Conservation (phyloP, 2,888 invertebrate genomes). For the Microctonus brassicae region DNA sequence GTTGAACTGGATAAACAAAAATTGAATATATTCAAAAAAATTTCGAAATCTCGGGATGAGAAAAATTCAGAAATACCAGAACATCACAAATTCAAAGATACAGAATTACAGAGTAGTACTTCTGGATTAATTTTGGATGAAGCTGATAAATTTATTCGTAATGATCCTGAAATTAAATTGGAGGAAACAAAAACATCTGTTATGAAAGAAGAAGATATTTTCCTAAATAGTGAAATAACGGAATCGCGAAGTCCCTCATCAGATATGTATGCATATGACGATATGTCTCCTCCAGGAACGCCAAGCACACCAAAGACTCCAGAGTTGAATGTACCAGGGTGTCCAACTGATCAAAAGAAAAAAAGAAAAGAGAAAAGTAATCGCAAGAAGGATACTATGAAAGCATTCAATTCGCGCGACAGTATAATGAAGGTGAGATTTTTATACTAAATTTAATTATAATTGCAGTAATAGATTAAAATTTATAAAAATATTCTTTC, state of each 20-base stretch:
- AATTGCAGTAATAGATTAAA: too few relatives aligned
- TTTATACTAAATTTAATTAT: background rate
- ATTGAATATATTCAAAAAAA: conserved; percentile 89
- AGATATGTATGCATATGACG: conserved; percentile 68
- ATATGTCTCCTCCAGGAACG: conserved; percentile 72
- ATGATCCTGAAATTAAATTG: conserved; percentile 49
- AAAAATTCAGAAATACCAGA: conserved; percentile 71
- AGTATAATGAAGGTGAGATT: conserved; percentile 61
- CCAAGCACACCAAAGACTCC: conserved; percentile 74
- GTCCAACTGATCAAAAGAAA: conserved; percentile 61
- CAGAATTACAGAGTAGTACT: conserved; percentile 66
- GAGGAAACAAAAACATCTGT: conserved; percentile 66
- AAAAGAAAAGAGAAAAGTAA: conserved; percentile 75
- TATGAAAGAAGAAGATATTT: conserved; percentile 59
- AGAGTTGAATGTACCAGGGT: conserved; percentile 73
- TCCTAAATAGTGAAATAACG: conserved; percentile 47
- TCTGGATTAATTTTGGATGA: conserved; percentile 70
- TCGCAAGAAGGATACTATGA: conserved; percentile 70
- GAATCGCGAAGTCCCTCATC: conserved; percentile 66
- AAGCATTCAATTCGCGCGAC: conserved; percentile 59
- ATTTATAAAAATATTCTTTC: too few relatives aligned
- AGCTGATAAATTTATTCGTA: conserved; percentile 56
- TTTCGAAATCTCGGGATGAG: conserved; percentile 79
- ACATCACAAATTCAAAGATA: conserved; percentile 66
- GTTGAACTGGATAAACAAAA: conserved; percentile 89